Evolutionary conservation across 2,113 vertebrate species (phyloP).

Genomic region (Phycodurus eques): DNA sequence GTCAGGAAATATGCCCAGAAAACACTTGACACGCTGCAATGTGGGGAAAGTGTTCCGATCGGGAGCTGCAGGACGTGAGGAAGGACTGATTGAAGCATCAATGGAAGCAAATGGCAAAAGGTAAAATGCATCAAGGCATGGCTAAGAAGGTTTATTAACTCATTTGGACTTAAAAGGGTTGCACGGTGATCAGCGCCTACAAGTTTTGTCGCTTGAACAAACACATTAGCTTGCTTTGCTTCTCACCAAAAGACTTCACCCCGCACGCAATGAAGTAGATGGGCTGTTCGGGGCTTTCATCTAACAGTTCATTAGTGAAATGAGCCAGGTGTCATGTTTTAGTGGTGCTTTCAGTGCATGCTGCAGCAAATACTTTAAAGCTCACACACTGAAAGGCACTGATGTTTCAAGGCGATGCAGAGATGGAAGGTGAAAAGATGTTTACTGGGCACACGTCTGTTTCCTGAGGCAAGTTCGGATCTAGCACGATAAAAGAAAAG

Average conservation of each 20-base stretch:
- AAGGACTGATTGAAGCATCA: conserved; percentile 16
- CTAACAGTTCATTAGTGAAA: conserved; percentile 9
- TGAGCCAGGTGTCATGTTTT: conserved; percentile 12
- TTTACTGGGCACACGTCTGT: conserved; percentile 55
- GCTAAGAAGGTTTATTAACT: conserved; percentile 39
- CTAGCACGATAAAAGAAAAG: conserved; percentile 54
- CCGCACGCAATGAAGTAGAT: neutral
- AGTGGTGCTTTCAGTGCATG: conserved; percentile 25
- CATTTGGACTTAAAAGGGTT: conserved; percentile 43
- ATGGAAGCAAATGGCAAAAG: conserved; percentile 32
- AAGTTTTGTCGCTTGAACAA: conserved; percentile 1
- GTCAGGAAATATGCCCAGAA: conserved; percentile 65
- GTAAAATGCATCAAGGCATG: conserved; percentile 19
- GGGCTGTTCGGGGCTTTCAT: neutral
- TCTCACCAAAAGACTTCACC: neutral
- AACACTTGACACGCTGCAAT: conserved; percentile 21
- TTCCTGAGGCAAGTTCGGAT: conserved; percentile 68
- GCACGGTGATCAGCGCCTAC: conserved; percentile 33
- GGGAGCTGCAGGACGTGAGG: conserved; percentile 12
- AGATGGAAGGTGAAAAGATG: conserved; percentile 27
- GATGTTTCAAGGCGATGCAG: conserved; percentile 22
- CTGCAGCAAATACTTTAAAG: conserved; percentile 33
- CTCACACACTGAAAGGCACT: conserved; percentile 22
- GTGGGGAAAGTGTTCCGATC: conserved; percentile 15
- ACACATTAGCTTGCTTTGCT: neutral